Base-by-base conservation (phyloP, 2,113 vertebrate genomes). In the Vombatus ursinus region DNA sequence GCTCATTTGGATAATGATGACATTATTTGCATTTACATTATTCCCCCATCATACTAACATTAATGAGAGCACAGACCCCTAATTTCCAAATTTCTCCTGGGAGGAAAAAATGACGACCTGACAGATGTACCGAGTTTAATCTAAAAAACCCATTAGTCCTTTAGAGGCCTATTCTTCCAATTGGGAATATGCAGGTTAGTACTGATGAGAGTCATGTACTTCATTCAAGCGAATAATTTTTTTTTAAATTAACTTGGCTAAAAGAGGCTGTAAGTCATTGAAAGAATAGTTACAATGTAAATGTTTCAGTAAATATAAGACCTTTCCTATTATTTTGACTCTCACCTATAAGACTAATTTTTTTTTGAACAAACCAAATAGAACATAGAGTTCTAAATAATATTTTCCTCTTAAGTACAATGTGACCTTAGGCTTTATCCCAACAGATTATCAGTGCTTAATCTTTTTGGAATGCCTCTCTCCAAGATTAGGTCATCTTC, bases 81-180 rank as follows among this genome's bases (percentile, higher is more conserved):
- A 96, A 94, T 92, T 94, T 97, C 53, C 77, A 96, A 92, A 94
- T 95, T 94, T 12, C 53, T 93, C 54, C 49, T 57, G n/a, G 52
- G 24, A 90, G 50, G 90, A 93, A 96, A 94, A 25, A 96, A 52
- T 49, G 94, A 94, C 92, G 51, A 94, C 1, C 52, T 96, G 77
- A 95, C 52, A 96, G 52, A 94, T 51, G 92, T 10, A 90, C 3
- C 52, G 77, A 12, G 77, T 93, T 94, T 95, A 53, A 95, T 95
- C 91, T 94, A 91, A 91, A 52, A 96, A 93, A 89, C 10, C 24
- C 95, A 31, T 93, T 92, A 90, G 48, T 52, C n/a, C 92, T 68
- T 90, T 93, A 2, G 44, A 95, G 47, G 9, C 37, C 47, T 77
- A 95, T 24, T 50, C 49, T 90, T 95, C 48, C 94, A 90, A 84